A percentile compares a stretch with the other conserved stretches of the same genome.
Conservation (phyloP, 2,888 invertebrate genomes). For the Onthophagus sagittarius region DNA sequence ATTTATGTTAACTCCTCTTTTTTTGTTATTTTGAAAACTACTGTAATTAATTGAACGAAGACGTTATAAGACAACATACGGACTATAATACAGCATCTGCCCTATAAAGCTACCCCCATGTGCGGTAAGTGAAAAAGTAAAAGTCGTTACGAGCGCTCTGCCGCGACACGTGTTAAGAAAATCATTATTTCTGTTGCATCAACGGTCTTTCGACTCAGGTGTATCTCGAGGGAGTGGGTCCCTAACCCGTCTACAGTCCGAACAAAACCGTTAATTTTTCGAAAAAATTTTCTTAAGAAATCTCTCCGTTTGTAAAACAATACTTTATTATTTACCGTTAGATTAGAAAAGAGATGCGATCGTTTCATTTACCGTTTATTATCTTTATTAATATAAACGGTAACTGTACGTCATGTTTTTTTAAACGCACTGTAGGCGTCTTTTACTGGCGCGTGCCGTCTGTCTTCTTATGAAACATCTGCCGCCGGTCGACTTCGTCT, state of each 20-base stretch:
- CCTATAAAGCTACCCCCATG: slow-evolving; percentile 30
- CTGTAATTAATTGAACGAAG: background rate
- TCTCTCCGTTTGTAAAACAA: background rate
- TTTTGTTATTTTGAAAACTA: background rate
- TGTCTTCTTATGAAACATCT: slow-evolving; percentile 44
- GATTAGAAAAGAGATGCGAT: background rate
- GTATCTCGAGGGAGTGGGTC: slow-evolving; percentile 29
- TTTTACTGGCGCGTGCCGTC: slow-evolving; percentile 45
- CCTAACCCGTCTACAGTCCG: slow-evolving; percentile 5
- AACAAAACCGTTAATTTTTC: background rate
- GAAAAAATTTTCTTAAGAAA: background rate
- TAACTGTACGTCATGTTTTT: background rate
- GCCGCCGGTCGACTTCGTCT: slow-evolving; percentile 35
- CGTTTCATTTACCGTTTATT: background rate
- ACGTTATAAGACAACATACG: slow-evolving; percentile 16
- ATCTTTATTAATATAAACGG: background rate
- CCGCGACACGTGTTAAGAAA: slow-evolving; percentile 39
- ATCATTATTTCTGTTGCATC: slow-evolving; percentile 36
- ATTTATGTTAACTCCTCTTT: too few relatives aligned
- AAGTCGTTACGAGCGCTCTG: slow-evolving; percentile 35
- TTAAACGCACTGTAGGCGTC: slow-evolving; percentile 11
- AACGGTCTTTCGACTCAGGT: slow-evolving; percentile 40
- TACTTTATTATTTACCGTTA: background rate
- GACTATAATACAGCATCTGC: slow-evolving; percentile 23
- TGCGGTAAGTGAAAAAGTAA: slow-evolving; percentile 29